Base-by-base conservation (phyloP, 2,888 invertebrate genomes). In the Epinotia bilunana region DNA sequence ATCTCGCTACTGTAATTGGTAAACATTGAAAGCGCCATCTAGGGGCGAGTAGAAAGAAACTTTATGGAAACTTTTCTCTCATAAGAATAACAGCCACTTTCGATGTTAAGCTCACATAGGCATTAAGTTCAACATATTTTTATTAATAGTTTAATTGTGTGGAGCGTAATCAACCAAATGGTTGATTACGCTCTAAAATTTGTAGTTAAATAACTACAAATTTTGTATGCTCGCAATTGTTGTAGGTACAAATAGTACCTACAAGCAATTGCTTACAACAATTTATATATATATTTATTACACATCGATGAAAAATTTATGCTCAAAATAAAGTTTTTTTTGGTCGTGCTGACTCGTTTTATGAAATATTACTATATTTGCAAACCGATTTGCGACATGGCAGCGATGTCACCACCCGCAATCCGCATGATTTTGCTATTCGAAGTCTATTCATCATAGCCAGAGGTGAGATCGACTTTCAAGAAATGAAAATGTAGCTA, bases 1-100 rank as follows among this genome's bases (percentile, higher is more conserved):
- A 20, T n/a, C 16, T 1, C 11, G 9, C 4, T n/a, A 16, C n/a
- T n/a, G 53, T 49, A 53, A 65, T 68, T 58, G 43, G 58, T 58
- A 23, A 13, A 7, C 9, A 60, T 18, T 57, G n/a, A 68, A n/a
- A 58, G 60, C 69, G 69, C 43, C 69, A 60, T 69, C 69, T 69
- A 60, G n/a, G 23, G 58, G 23, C 12, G 69, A 69, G 69, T 69
- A 69, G 69, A 23, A 43, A 20, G 1, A 57, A 68, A 67, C 23
- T 58, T 23, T 49, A 49, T 5, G 16, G n/a, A 46, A 13, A 46
- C 46, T 12, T 13, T 46, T 7, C 7, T 53, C n/a, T 53, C n/a
- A 53, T 53, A 53, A n/a, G n/a, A 53, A 13, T 53, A n/a, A 39
- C 7, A n/a, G 53, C 53, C 6, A n/a, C n/a, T 53, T 16, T n/a